These are phyloP conservation scores for Odontophorus gujanensis DNA, from an alignment of 2,113 vertebrate species.

Conservation along the genomic window DNA sequence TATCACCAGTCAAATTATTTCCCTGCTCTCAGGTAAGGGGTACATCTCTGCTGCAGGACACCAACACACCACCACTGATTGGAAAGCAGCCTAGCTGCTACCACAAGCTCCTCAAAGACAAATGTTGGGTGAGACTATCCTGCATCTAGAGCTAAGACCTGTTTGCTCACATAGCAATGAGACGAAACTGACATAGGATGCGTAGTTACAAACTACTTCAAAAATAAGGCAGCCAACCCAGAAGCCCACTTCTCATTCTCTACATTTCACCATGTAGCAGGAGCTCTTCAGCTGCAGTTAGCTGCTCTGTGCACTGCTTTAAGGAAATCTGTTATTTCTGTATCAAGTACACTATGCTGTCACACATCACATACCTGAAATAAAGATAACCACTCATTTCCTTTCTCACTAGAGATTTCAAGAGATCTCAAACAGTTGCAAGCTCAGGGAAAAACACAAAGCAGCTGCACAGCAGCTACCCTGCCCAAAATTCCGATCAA, in stretches of 20 bases:
- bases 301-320: not conserved
- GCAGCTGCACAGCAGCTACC: not conserved
- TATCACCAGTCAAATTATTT: not conserved
- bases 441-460: not conserved
- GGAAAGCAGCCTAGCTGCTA: not conserved
- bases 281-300: not conserved
- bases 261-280: not conserved
- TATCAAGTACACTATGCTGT: not conserved
- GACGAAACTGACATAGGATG: not conserved
- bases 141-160: fast-evolving
- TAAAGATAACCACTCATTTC: not conserved
- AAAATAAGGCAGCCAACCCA: not conserved
- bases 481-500: not conserved
- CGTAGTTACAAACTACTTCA: fast-evolving
- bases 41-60: fast-evolving
- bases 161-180: too few relatives aligned
- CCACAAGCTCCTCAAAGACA: fast-evolving
- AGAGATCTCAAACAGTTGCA: not conserved
- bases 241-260: not conserved
- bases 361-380: not conserved
- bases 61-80: not conserved
- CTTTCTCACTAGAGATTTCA: not conserved
- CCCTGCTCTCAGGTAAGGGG: not conserved
- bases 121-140: fast-evolving
- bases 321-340: not conserved